These are phyloP conservation scores for Rotaria magnacalcarata DNA, from an alignment of 2,888 invertebrate genomes.

Conservation along the genomic window DNA sequence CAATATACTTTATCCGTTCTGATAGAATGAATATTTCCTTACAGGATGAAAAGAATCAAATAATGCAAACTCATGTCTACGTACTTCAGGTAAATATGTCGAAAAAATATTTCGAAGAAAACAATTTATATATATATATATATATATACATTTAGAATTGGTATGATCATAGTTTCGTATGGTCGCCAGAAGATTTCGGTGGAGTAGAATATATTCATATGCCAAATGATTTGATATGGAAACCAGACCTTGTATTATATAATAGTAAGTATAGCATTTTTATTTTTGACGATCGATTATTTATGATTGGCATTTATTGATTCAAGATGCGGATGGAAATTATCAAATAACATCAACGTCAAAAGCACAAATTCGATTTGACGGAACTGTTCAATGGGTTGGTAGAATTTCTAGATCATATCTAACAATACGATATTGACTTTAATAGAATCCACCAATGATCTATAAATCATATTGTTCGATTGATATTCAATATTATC, in stretches of 20 bases:
- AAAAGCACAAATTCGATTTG: slow-evolving; percentile 47
- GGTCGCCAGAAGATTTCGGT: slow-evolving; percentile 90
- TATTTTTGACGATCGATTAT: background rate
- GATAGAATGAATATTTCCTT: slow-evolving; percentile 59
- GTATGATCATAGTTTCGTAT: slow-evolving; percentile 84
- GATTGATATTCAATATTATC: slow-evolving; percentile 50
- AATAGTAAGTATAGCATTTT: slow-evolving; percentile 75
- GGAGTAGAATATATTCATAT: slow-evolving; percentile 88
- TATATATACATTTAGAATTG: background rate
- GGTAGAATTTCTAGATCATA: background rate
- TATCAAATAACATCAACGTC: slow-evolving; percentile 53
- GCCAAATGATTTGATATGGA: slow-evolving; percentile 92
- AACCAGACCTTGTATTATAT: slow-evolving; percentile 92
- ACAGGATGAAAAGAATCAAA: slow-evolving; percentile 95
- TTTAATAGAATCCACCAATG: slow-evolving; percentile 52
- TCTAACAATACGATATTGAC: background rate
- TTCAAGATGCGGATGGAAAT: slow-evolving; percentile 57
- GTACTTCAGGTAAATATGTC: slow-evolving; percentile 80
- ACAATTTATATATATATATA: too few species aligned
- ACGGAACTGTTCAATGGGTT: slow-evolving; percentile 50
- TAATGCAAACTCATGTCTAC: slow-evolving; percentile 97
- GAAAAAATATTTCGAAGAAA: background rate
- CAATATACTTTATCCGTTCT: too few species aligned
- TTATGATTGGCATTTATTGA: background rate
- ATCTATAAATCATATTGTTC: slow-evolving; percentile 58